Conservation (phyloP, 92 coral and sea anemone species). For the Pocillopora meandrina region DNA sequence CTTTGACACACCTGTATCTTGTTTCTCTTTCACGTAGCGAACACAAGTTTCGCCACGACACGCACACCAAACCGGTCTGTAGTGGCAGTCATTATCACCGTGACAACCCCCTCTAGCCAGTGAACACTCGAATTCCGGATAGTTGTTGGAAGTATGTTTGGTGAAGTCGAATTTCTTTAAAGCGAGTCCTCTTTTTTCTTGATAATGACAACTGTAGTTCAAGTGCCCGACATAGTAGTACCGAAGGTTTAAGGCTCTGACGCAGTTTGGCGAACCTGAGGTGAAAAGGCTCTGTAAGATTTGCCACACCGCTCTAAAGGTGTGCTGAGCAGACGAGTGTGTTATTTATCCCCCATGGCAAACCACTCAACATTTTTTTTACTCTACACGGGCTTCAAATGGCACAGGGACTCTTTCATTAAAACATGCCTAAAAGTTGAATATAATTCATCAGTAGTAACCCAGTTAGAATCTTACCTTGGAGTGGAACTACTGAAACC, state of each 20-base stretch:
- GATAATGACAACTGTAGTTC: neutral
- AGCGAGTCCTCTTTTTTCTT: neutral
- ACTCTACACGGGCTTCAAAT: too few relatives aligned
- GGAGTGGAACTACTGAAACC: too few relatives aligned
- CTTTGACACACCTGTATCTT: neutral
- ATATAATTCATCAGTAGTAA: too few relatives aligned
- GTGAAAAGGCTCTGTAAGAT: slow-evolving; percentile 6
- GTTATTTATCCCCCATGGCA: neutral
- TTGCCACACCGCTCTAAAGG: slow-evolving; percentile 39
- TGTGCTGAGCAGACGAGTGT: slow-evolving; percentile 21
- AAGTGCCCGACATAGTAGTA: neutral
- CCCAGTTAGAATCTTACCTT: too few relatives aligned
- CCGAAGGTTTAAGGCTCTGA: neutral
- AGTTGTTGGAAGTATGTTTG: neutral
- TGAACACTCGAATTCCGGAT: neutral
- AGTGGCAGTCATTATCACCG: neutral
- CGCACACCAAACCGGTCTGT: neutral
- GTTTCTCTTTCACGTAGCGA: neutral
- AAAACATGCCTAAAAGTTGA: too few relatives aligned
- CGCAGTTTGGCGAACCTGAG: neutral
- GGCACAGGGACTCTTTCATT: too few relatives aligned
- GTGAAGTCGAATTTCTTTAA: neutral
- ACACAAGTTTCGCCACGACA: neutral
- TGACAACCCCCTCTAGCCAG: neutral
- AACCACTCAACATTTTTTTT: too few relatives aligned